Evolutionary conservation across 2,888 invertebrate genomes (phyloP), one percentile per base, ranked within the genome.

Genomic region (Hemithea aestivaria): DNA sequence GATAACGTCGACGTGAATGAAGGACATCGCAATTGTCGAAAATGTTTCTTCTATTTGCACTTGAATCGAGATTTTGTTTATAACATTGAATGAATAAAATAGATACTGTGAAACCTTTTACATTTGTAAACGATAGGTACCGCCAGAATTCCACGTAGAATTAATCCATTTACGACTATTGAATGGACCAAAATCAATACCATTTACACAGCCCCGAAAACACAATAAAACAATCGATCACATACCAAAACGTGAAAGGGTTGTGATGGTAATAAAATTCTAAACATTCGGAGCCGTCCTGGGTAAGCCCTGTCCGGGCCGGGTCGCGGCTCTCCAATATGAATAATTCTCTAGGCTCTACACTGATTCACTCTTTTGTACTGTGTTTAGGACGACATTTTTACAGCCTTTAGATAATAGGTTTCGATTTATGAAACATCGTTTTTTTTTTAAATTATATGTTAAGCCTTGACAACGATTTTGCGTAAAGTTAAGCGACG

Each of bases 271-370:
- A 65, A 68, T 62, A 60, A 59, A 63, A 66, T 65, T 62, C 61
- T 53, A 58, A 62, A 51, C 61, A 59, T 58, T 64, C 53, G 59
- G 57, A 58, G 51, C 53, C 48, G 53, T 59, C 61, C 55, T 27
- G 28, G 16, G 24, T 16, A 23, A 23, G 23, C 23, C 26, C 51
- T 52, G 49, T 46, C 49, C 55, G 48, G 36, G 16, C 5, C 27
- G 31, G 10, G 30, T 10, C 33, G 50, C 40, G 25, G 71, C 66
- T 70, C 73, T 10, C 36, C 36, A 37, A 33, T 76, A 78, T 79
- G 80, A 42, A 37, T 42, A 80, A 80, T 81, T 77, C 74, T 70
- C 70, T 73, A 69, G 76, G 78, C 66, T 66, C 66, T 48, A 58
- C 71, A 59, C 70, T 75, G 70, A 72, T 70, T 66, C 69, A 66